These are phyloP conservation scores for Butorides virescens DNA, from an alignment of 2,113 vertebrate genomes.

Conservation along the genomic window DNA sequence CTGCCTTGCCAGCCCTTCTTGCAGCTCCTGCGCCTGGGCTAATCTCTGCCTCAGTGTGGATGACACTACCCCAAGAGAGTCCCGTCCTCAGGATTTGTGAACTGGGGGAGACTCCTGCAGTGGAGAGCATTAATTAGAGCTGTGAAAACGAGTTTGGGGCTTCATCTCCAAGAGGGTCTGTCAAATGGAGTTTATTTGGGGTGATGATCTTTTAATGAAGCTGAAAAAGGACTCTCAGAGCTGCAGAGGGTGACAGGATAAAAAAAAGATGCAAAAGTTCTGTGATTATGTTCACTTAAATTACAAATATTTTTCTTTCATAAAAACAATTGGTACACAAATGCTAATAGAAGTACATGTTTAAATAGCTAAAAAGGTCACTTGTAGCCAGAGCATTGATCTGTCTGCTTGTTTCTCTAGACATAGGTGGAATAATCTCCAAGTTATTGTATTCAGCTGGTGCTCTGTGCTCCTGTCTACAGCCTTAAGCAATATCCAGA, in stretches of 20 bases:
- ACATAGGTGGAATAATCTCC: background rate
- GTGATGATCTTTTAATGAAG: background rate
- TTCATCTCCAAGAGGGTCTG: background rate
- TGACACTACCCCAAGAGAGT: background rate
- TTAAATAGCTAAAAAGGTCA: conserved; percentile 44
- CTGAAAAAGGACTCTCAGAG: background rate
- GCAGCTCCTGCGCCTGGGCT: background rate
- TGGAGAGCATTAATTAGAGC: background rate
- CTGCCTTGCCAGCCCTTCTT: background rate
- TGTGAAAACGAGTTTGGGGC: background rate
- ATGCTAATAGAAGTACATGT: background rate
- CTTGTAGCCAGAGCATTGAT: conserved; percentile 30
- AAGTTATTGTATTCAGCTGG: background rate
- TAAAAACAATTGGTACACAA: background rate
- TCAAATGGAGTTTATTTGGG: background rate
- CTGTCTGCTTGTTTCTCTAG: conserved; percentile 6
- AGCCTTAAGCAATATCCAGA: background rate
- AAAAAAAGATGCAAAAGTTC: background rate
- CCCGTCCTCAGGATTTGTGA: background rate
- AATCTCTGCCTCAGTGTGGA: background rate
- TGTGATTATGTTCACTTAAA: background rate
- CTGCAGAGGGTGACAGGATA: background rate
- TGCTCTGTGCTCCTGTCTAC: background rate
- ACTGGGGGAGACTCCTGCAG: background rate
- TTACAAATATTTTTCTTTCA: background rate